Conservation (phyloP, 2,797 vertebrate genomes). For the Microchirus variegatus region DNA sequence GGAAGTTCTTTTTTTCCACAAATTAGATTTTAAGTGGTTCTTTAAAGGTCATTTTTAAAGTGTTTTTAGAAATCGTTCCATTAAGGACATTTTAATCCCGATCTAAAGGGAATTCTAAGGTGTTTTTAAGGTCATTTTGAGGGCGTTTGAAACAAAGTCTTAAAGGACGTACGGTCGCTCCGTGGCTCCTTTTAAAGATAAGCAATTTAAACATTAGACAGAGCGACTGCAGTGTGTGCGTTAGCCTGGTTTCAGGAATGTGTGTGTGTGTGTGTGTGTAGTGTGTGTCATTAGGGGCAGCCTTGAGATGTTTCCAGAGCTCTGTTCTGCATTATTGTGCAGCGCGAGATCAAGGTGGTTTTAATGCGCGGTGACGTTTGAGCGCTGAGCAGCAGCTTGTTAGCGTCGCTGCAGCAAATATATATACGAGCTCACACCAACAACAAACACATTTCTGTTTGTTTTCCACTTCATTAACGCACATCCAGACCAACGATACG, state of each 20-base stretch:
- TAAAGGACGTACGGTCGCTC: constrained; percentile 22
- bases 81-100: too few species aligned
- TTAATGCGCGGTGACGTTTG: constrained; percentile 68
- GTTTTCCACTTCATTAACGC: neutral
- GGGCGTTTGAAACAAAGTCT: too few species aligned
- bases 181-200: constrained; percentile 72
- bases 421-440: neutral
- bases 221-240: constrained; percentile 66
- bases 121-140: too few species aligned
- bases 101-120: too few species aligned
- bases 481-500: neutral
- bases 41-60: too few species aligned
- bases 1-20: too few species aligned
- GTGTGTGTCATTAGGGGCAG: constrained; percentile 58
- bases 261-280: constrained; percentile 29
- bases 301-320: constrained; percentile 70
- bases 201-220: constrained; percentile 75
- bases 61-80: too few species aligned
- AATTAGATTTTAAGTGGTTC: too few species aligned
- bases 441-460: neutral
- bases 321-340: constrained; percentile 75
- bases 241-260: constrained; percentile 67
- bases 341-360: constrained; percentile 67
- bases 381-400: constrained; percentile 36
- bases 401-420: constrained; percentile 23